A percentile compares a stretch with the other conserved stretches of the same genome.
These are phyloP conservation scores for Andrena dorsata DNA, from an alignment of 2,888 invertebrate species.

Conservation along the genomic window DNA sequence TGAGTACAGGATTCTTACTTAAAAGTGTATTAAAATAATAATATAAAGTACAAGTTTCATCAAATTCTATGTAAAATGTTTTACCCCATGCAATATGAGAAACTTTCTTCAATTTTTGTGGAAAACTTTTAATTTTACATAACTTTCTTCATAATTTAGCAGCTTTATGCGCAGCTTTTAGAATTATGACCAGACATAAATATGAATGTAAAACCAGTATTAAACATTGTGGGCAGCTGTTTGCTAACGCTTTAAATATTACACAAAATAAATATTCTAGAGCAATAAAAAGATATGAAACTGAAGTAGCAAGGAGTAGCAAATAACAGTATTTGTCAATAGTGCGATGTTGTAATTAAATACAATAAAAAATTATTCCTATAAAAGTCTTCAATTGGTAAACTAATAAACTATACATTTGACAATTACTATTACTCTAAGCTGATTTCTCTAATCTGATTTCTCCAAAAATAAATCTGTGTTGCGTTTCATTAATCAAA, in stretches of 20 bases:
- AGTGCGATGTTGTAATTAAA: slow-evolving; percentile 1
- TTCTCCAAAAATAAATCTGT: background rate
- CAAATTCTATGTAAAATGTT: too few species aligned
- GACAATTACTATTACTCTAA: background rate
- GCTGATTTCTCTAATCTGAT: too few species aligned
- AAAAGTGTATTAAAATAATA: too few species aligned
- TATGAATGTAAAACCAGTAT: too few species aligned
- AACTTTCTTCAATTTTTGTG: too few species aligned
- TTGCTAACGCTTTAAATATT: slow-evolving; percentile 8
- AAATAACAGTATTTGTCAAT: slow-evolving; percentile 3
- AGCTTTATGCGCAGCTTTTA: too few species aligned
- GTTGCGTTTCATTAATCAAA: background rate
- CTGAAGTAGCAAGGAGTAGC: background rate
- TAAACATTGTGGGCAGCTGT: background rate
- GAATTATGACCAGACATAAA: too few species aligned
- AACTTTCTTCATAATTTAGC: too few species aligned
- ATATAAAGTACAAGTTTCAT: too few species aligned
- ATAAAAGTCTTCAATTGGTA: background rate
- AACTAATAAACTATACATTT: slow-evolving; percentile 12
- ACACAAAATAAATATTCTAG: slow-evolving; percentile 3
- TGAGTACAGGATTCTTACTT: too few species aligned
- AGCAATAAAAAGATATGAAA: background rate
- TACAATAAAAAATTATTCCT: slow-evolving; percentile 8
- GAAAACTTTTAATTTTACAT: too few species aligned
- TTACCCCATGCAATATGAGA: too few species aligned